phyloP scores from a whole-genome alignment of 2,888 invertebrate species.

The Leucoma salicis region DNA sequence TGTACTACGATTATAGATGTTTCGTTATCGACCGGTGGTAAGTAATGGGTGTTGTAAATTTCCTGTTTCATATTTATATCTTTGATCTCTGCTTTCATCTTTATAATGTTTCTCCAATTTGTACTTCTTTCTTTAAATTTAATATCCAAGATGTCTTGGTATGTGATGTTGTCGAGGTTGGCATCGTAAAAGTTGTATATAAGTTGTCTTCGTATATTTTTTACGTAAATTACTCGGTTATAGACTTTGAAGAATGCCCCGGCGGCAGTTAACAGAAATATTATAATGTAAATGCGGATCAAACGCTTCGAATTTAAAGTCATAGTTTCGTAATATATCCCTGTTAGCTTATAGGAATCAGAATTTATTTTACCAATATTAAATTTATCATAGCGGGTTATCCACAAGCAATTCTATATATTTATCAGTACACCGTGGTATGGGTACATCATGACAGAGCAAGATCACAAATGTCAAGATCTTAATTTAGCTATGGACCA shows the following conservation, averaged over 20 bases:
- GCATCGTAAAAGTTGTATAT: slow-evolving; percentile 27
- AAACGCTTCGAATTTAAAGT: slow-evolving; percentile 14
- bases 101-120: slow-evolving; percentile 17
- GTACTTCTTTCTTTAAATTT: slow-evolving; percentile 9
- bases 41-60: slow-evolving; percentile 28
- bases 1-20: slow-evolving; percentile 43
- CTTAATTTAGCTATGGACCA: too few species aligned
- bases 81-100: slow-evolving; percentile 32
- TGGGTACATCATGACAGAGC: too few species aligned
- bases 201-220: slow-evolving; percentile 23
- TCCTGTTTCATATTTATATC: slow-evolving; percentile 35
- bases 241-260: slow-evolving; percentile 14
- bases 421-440: too few species aligned
- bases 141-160: slow-evolving; percentile 5
- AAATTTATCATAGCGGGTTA: too few species aligned
- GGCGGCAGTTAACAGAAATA: slow-evolving; percentile 13
- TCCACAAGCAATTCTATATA: too few species aligned
- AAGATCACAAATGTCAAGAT: too few species aligned
- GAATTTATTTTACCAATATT: too few species aligned
- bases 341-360: too few species aligned
- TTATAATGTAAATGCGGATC: slow-evolving; percentile 8
- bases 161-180: slow-evolving; percentile 2
- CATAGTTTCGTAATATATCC: slow-evolving; percentile 10
- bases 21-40: slow-evolving; percentile 12
- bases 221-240: slow-evolving; percentile 17